Evolutionary conservation across 2,113 vertebrate species (phyloP).

Genomic region (Eira barbara): DNA sequence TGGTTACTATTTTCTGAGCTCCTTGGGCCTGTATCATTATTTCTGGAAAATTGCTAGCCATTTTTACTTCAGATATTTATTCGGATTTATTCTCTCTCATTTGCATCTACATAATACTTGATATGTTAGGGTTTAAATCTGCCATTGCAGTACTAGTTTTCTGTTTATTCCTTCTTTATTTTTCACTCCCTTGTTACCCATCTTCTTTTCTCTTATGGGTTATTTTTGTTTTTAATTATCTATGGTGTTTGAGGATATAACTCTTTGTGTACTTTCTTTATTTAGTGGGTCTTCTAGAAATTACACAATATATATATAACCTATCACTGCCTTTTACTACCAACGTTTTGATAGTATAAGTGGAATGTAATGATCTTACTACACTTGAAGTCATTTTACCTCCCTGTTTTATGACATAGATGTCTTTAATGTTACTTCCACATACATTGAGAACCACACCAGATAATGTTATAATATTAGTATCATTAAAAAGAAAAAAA

Average conservation of each 20-base stretch:
- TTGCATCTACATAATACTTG: not conserved
- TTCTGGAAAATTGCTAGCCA: not conserved
- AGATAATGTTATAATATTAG: not conserved
- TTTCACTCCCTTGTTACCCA: not conserved
- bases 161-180: not conserved
- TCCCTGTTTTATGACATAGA: not conserved
- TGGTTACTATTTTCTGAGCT: not conserved
- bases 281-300: not conserved
- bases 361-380: not conserved
- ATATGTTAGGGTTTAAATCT: not conserved
- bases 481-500: not conserved
- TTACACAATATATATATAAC: not conserved
- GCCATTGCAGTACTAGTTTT: not conserved
- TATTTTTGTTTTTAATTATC: not conserved
- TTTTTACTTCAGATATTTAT: not conserved
- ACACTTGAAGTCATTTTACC: not conserved
- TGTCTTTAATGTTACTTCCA: not conserved
- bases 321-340: not conserved
- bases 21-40: not conserved
- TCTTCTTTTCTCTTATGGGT: not conserved
- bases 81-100: not conserved
- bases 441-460: not conserved
- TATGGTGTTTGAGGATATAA: not conserved
- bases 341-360: not conserved
- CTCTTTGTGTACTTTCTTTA: not conserved